Evolutionary conservation across 2,888 invertebrate species (phyloP).

Genomic region (Megaustenia siamemsis): DNA sequence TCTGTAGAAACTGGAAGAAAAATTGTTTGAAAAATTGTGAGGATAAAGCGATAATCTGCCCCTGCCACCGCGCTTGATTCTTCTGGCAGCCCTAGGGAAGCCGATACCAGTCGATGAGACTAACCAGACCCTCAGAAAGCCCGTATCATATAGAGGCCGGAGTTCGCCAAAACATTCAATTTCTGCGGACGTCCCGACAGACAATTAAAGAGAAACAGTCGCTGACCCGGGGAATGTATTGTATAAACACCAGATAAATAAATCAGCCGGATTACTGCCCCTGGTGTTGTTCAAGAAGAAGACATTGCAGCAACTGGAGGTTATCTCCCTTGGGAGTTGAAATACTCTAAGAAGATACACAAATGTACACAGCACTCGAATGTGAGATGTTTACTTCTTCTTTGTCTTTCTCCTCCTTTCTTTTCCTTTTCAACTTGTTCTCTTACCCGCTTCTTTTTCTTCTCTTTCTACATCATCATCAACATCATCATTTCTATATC

Average conservation of each 20-base stretch:
- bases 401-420: too few relatives aligned
- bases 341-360: too few relatives aligned
- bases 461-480: too few relatives aligned
- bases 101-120: constrained; percentile 2
- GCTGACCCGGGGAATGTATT: constrained; percentile 68
- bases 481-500: too few relatives aligned
- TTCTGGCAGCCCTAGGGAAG: background rate
- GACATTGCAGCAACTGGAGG: constrained; percentile 5
- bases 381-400: too few relatives aligned
- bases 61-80: background rate
- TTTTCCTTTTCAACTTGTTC: too few relatives aligned
- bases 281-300: constrained; percentile 43
- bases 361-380: too few relatives aligned
- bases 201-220: constrained; percentile 70
- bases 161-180: constrained; percentile 43
- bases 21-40: too few relatives aligned
- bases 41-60: too few relatives aligned
- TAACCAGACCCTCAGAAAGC: constrained; percentile 21
- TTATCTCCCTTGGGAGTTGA: background rate
- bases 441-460: too few relatives aligned
- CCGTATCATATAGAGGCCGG: background rate
- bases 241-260: constrained; percentile 72
- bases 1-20: too few relatives aligned
- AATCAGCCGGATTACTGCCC: constrained; percentile 65
- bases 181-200: constrained; percentile 14